phyloP scores from a whole-genome alignment of 2,888 invertebrate species.

The Polymixis flavicincta region DNA sequence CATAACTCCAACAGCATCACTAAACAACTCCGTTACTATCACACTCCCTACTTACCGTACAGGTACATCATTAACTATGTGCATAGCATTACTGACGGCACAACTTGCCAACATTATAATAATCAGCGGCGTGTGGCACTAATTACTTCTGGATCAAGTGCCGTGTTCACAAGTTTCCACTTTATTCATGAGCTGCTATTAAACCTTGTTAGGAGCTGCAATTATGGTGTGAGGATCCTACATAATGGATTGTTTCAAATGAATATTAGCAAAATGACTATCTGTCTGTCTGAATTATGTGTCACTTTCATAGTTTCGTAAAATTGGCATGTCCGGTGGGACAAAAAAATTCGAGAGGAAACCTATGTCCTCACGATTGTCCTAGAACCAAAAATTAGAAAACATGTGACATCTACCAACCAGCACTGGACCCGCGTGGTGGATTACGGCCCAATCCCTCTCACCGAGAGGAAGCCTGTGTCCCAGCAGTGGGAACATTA shows the following conservation, averaged over 20 bases:
- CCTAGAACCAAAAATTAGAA: no score
- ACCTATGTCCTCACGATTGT: no score
- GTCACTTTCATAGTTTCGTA: not conserved
- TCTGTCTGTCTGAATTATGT: not conserved
- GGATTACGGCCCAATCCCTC: no score
- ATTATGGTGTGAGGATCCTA: constrained; percentile 38
- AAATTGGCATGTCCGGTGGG: not conserved
- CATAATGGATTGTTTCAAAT: not conserved
- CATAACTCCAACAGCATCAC: not conserved
- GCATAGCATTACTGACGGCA: constrained; percentile 58
- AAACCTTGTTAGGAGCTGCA: constrained; percentile 51
- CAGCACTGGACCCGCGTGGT: no score
- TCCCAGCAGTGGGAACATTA: no score
- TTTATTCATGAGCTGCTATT: constrained; percentile 66
- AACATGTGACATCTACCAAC: no score
- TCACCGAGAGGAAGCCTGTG: no score
- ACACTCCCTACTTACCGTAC: not conserved
- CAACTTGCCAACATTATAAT: constrained; percentile 64
- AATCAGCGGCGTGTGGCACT: constrained; percentile 58
- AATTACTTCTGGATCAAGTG: constrained; percentile 52
- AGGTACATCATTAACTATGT: constrained; percentile 53
- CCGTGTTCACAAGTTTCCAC: constrained; percentile 57
- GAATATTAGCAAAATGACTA: not conserved
- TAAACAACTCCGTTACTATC: constrained; percentile 2
- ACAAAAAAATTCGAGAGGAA: no score